A percentile compares a stretch with the other conserved stretches of the same genome.
phyloP scores from a whole-genome alignment of 2,797 vertebrate species.

The Fistularia commersonii region DNA sequence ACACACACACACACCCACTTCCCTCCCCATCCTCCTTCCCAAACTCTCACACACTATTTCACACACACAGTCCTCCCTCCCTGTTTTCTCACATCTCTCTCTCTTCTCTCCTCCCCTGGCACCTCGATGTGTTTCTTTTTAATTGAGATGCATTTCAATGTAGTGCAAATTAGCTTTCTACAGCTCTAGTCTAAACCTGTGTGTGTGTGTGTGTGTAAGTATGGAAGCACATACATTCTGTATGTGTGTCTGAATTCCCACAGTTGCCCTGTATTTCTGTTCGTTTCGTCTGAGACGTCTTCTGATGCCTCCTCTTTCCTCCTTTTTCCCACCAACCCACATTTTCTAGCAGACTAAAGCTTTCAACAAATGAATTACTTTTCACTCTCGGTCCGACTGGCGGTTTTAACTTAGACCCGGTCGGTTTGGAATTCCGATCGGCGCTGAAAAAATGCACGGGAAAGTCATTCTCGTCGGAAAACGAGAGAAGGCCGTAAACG shows the following conservation, averaged over 20 bases:
- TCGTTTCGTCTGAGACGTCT: conserved; percentile 42
- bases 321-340: conserved; percentile 45
- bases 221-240: neutral
- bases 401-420: conserved; percentile 21
- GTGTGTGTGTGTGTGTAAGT: conserved; percentile 19
- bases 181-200: conserved; percentile 69
- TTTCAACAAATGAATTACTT: conserved; percentile 25
- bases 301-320: conserved; percentile 40
- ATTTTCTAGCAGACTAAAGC: conserved; percentile 38
- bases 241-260: conserved; percentile 42
- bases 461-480: too few relatives aligned
- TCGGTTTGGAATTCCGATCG: conserved; percentile 45
- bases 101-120: conserved; percentile 68
- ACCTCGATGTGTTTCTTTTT: conserved; percentile 74
- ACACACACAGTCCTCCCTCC: conserved; percentile 63
- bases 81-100: conserved; percentile 67
- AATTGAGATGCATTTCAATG: conserved; percentile 78
- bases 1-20: neutral
- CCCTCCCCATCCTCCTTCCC: conserved; percentile 47
- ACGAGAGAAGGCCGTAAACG: too few relatives aligned
- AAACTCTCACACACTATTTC: conserved; percentile 65
- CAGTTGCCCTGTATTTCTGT: conserved; percentile 44
- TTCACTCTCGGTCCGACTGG: conserved; percentile 36
- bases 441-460: neutral
- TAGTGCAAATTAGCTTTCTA: conserved; percentile 75